A percentile compares a stretch with the other conserved stretches of the same genome.
Evolutionary conservation across 2,797 vertebrate genomes (phyloP).

Genomic region (Coracias cyanogaster): DNA sequence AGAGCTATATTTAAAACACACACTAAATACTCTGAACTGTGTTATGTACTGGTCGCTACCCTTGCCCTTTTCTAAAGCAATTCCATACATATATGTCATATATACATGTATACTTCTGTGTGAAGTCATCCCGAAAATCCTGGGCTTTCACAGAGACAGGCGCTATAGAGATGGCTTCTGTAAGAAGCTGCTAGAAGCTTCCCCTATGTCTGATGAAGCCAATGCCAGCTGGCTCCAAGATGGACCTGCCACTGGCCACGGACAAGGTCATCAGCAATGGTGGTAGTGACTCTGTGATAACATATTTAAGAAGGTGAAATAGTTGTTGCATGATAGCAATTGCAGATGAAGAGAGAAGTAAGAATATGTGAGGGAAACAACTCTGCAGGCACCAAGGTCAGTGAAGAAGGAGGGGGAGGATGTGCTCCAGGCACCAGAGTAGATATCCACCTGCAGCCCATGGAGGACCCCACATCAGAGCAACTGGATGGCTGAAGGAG

Average conservation of each 20-base stretch:
- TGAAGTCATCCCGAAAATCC: neutral
- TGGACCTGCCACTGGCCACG: neutral
- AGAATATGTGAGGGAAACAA: neutral
- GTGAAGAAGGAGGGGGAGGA: neutral
- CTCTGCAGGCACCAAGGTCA: neutral
- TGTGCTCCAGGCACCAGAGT: neutral
- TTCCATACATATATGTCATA: neutral
- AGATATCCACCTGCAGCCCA: neutral
- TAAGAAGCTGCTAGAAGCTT: neutral
- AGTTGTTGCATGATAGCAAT: neutral
- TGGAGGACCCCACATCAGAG: too few species aligned
- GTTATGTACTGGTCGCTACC: neutral
- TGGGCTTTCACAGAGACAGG: neutral
- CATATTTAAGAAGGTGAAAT: neutral
- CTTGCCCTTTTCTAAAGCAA: neutral
- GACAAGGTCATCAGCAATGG: neutral
- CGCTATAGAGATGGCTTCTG: neutral
- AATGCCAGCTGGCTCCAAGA: neutral
- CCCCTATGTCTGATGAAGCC: neutral
- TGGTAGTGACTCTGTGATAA: neutral
- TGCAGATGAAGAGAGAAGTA: neutral
- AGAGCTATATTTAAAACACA: conserved; percentile 1
- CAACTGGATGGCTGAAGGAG: too few species aligned
- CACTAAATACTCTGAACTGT: neutral
- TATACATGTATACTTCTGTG: accelerated